Percentiles rank a stretch among this genome's conserved stretches.
Conservation (phyloP, 1,140 invertebrate genomes). For the Anoplolepis gracilipes region DNA sequence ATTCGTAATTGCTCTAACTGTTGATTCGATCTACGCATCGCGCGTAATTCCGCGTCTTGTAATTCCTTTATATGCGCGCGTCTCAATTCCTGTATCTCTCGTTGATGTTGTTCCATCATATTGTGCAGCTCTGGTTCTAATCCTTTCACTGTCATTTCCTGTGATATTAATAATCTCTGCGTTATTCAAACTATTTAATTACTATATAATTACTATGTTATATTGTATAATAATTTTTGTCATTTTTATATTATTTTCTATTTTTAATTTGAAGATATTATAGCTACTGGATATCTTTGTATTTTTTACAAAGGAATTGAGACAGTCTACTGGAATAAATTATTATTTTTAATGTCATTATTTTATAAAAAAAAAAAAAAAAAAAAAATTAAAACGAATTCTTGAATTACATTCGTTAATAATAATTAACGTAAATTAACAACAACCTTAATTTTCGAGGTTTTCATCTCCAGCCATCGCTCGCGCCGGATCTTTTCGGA, state of each 20-base stretch:
- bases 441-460: conserved; percentile 89
- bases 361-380: conserved; percentile 15
- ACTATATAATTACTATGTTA: background rate
- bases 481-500: conserved; percentile 89
- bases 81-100: conserved; percentile 85
- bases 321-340: background rate
- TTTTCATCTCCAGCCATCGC: conserved; percentile 90
- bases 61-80: conserved; percentile 86
- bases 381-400: background rate
- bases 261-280: background rate
- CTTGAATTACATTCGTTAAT: conserved; percentile 28
- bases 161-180: background rate
- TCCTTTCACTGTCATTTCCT: conserved; percentile 91
- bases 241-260: too few species aligned
- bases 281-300: background rate
- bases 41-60: conserved; percentile 87
- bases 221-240: background rate
- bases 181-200: background rate
- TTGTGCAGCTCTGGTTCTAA: conserved; percentile 90
- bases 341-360: background rate
- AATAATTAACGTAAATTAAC: background rate
- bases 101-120: conserved; percentile 88
- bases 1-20: conserved; percentile 85
- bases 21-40: conserved; percentile 86
- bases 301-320: background rate